Evolutionary conservation across 2,797 vertebrate species (phyloP), one percentile per base, ranked within the genome.

Genomic region (Halcyon badia): DNA sequence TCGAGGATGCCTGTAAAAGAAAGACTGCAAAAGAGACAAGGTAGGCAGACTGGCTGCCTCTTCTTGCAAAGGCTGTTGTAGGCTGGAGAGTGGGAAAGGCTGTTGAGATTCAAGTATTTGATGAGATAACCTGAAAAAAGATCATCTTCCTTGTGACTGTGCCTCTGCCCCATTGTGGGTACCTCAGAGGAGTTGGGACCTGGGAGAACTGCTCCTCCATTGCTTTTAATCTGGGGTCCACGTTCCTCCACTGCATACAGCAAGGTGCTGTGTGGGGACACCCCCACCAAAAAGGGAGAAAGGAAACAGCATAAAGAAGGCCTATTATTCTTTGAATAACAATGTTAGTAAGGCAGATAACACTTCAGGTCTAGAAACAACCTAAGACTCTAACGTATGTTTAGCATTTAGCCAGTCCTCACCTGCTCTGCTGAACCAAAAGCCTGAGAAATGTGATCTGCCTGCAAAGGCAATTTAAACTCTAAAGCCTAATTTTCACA

Each of bases 401-500:
- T 83, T 80, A 89, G 9, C 9, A 7, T 77, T 77, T 68, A 89
- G 13, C 8, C 49, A 54, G n/a, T 68, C 33, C 37, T 80, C n/a
- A 41, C n/a, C 56, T 81, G 49, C 52, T 70, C 46, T 89, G 26
- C 24, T 61, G 52, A 94, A 28, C 10, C 18, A 64, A 71, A 11
- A 94, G 15, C 39, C 52, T 85, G 52, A 75, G 24, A 85, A 95
- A 80, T 17, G 31, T 44, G 44, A 61, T 73, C 57, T 77, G 13
- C 33, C 42, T 80, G 62, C 57, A 87, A 86, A 81, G 31, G 15
- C 52, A 94, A 19, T 87, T 94, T 83, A 62, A 89, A 39, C 33
- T 83, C 64, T 86, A 61, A 94, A 92, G 42, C 54, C 82, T 89
- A 72, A 94, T 95, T 92, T 92, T 54, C 39, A 51, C 76, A 89